Evolutionary conservation across 1,140 invertebrate species (phyloP).

Genomic region (Philopotamus ludificatus): DNA sequence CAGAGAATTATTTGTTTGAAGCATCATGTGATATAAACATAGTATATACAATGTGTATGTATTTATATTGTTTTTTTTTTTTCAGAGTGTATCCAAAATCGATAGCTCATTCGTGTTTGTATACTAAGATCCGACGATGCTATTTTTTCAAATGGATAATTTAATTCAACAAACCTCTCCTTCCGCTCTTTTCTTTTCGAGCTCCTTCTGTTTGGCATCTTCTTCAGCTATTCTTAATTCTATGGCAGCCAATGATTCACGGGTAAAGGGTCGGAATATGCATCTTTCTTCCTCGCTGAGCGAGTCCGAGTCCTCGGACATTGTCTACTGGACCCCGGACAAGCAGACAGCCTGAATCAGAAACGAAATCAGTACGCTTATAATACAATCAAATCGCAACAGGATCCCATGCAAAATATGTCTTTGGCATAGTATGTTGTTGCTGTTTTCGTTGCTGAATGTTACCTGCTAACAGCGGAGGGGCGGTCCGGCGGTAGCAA

Average conservation of each 20-base stretch:
- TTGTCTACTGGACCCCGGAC: slow-evolving; percentile 64
- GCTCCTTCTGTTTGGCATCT: slow-evolving; percentile 92
- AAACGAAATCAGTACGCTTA: too few species aligned
- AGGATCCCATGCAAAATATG: too few species aligned
- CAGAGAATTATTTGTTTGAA: too few species aligned
- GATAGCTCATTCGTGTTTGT: neutral
- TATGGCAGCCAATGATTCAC: slow-evolving; percentile 92
- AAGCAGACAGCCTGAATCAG: slow-evolving; percentile 57
- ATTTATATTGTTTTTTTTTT: neutral
- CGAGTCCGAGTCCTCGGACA: slow-evolving; percentile 87
- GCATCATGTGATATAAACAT: too few species aligned
- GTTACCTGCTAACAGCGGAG: slow-evolving; percentile 58
- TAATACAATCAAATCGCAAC: too few species aligned
- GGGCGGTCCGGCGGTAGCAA: slow-evolving; percentile 55
- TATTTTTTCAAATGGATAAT: slow-evolving; percentile 40
- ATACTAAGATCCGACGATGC: too few species aligned
- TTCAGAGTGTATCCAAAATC: neutral
- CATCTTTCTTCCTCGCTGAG: slow-evolving; percentile 89
- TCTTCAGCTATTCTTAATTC: slow-evolving; percentile 91
- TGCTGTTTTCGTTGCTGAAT: neutral
- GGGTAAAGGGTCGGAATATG: slow-evolving; percentile 96
- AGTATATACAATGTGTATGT: too few species aligned
- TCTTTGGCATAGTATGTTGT: neutral
- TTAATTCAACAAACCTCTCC: slow-evolving; percentile 72
- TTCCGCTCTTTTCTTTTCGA: slow-evolving; percentile 93